phyloP scores from a whole-genome alignment of 2,113 vertebrate genomes.

The Machaerirhynchus nigripectus region DNA sequence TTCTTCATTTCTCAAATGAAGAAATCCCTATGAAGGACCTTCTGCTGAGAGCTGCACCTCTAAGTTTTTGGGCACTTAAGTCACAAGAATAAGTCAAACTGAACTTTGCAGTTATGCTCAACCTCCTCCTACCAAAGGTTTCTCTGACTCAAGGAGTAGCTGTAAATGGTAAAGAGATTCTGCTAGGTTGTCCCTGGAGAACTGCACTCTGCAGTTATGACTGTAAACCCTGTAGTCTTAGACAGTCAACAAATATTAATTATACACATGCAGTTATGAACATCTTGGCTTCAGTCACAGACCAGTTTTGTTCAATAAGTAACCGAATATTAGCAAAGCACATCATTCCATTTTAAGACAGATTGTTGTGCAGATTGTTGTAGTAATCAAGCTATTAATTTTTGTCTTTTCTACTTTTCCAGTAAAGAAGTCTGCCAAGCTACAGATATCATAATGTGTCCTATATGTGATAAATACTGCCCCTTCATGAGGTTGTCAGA shows the following conservation, averaged over 20 bases:
- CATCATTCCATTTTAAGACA: background rate
- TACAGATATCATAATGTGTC: conserved; percentile 93
- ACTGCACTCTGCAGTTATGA: background rate
- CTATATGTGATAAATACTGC: conserved; percentile 95
- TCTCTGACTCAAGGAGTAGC: background rate
- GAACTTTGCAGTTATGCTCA: background rate
- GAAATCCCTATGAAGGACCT: background rate
- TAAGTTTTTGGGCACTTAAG: background rate
- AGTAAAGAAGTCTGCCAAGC: conserved; percentile 97
- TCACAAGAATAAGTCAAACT: background rate
- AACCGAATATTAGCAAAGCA: background rate
- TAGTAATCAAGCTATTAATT: background rate
- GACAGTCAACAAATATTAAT: background rate
- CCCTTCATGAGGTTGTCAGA: conserved; percentile 93
- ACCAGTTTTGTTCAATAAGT: background rate
- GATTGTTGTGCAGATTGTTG: background rate
- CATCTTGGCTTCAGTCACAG: background rate
- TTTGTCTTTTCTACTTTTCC: conserved; percentile 65
- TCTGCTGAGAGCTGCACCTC: background rate
- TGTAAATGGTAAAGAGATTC: background rate
- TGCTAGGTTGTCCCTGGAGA: background rate
- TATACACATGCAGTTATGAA: background rate
- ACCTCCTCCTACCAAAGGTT: background rate
- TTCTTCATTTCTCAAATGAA: background rate
- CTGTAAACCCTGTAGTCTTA: background rate